Conservation (phyloP, 2,797 vertebrate species). For the Myotis vivesi region DNA sequence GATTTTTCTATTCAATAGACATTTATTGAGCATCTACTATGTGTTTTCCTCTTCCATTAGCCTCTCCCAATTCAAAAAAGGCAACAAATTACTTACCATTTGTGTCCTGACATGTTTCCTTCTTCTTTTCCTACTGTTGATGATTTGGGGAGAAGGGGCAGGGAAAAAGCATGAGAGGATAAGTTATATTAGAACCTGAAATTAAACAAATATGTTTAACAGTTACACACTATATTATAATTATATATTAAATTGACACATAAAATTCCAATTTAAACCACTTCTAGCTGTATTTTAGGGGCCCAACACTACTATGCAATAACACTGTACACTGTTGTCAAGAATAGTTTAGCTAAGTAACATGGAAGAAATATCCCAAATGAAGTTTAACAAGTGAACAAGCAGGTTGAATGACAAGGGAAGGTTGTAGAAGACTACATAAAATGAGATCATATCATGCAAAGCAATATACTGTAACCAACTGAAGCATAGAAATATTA, state of each 20-base stretch:
- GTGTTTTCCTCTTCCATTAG: background rate
- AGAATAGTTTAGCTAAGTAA: background rate
- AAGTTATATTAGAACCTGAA: slow-evolving; percentile 69
- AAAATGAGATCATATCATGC: background rate
- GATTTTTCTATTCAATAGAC: background rate
- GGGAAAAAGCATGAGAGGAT: slow-evolving; percentile 58
- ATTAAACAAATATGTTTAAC: slow-evolving; percentile 63
- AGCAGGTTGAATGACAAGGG: background rate
- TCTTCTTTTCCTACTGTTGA: slow-evolving; percentile 67
- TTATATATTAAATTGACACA: background rate
- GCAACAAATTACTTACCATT: slow-evolving; percentile 83
- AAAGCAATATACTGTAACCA: background rate
- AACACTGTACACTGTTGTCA: background rate
- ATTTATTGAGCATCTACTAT: slow-evolving; percentile 13
- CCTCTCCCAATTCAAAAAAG: background rate
- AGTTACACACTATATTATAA: slow-evolving; percentile 40
- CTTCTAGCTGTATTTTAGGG: slow-evolving; percentile 7
- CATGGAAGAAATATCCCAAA: background rate
- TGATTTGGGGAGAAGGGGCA: slow-evolving; percentile 53
- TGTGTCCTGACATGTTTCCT: slow-evolving; percentile 86
- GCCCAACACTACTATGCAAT: background rate
- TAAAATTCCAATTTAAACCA: slow-evolving; percentile 16
- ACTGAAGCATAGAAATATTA: background rate
- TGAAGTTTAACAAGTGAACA: background rate
- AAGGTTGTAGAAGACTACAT: background rate